Base-by-base conservation (phyloP, 2,113 vertebrate genomes). In the Tachysurus fulvidraco region DNA sequence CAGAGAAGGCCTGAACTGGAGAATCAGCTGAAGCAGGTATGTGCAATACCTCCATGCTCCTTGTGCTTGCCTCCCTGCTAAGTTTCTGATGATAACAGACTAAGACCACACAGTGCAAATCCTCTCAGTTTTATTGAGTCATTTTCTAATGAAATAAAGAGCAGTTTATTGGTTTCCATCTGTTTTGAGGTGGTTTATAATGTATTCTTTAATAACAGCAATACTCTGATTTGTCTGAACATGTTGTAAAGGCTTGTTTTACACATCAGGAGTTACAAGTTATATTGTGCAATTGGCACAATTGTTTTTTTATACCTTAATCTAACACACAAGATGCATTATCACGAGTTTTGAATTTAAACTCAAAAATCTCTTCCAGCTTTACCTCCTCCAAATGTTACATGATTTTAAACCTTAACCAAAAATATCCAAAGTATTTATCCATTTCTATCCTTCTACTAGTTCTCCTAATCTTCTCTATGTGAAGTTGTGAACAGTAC, bases 11-110 rank as follows among this genome's bases (percentile, higher is more conserved):
- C 81, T 55, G 83, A 83, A 78, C 79, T 59, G 74, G 88, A 74
- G 90, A 87, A 86, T 91, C 90, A 91, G 88, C 86, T 90, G 85
- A 64, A 76, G 59, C 90, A 93, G 93, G 94, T 94, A 94, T 88
- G 94, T 91, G 89, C 87, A 92, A 88, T 80, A 13, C 55, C 81
- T 88, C 64, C 71, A 62, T 82, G 44, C 55, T 60, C 14, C 21
- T 81, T 44, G 21, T 54, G 52, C 28, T 67, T 36, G 5, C 36
- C 44, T 60, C 1, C 28, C 28, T 69, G 69, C 54, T 88, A 41
- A 87, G 71, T 71, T 83, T 83, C 65, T 80, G 59, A 12, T 46
- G 69, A 85, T 81, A 83, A 88, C 52, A 62, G 9, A 14, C 25
- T 36, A 67, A 80, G 50, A 46, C 41, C 14, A 87, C 52, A 78